phyloP scores from a whole-genome alignment of 35 echinoderm and acorn worm genomes.

The Amphiura filiformis region DNA sequence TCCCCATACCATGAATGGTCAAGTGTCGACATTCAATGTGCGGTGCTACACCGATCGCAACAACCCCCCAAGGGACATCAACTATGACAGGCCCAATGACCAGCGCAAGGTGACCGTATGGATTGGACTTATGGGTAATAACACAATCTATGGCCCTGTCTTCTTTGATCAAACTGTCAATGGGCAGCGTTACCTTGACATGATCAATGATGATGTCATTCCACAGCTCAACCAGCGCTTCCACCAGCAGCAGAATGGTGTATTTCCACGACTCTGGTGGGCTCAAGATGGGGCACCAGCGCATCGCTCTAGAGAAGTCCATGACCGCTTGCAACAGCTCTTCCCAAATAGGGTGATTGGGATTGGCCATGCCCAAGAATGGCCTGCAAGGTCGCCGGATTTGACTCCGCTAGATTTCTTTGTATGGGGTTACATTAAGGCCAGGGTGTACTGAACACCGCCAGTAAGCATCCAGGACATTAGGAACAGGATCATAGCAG shows the following conservation, averaged over 20 bases:
- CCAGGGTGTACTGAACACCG: neutral
- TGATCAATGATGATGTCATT: conserved; percentile 14
- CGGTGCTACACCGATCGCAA: neutral
- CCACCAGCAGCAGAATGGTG: neutral
- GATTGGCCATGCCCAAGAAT: neutral
- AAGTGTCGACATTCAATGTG: conserved; percentile 1
- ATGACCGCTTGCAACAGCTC: neutral
- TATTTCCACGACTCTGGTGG: conserved; percentile 14
- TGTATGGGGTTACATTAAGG: neutral
- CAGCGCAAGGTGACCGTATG: neutral
- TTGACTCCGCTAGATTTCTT: conserved; percentile 10
- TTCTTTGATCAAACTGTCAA: conserved; percentile 16
- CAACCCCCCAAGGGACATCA: neutral
- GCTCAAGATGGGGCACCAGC: conserved; percentile 31
- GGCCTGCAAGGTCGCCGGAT: conserved; percentile 21
- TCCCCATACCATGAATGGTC: conserved; percentile 21
- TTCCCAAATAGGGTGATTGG: conserved; percentile 4
- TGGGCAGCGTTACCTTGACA: neutral
- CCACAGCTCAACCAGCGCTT: neutral
- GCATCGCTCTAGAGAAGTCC: neutral
- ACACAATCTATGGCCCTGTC: neutral
- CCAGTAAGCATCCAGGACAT: neutral
- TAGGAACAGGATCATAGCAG: neutral
- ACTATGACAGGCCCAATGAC: neutral
- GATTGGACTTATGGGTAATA: conserved; percentile 17